Percentiles rank a stretch among this genome's conserved stretches.
phyloP scores from a whole-genome alignment of 2,113 vertebrate genomes.

The Alligator mississippiensis region DNA sequence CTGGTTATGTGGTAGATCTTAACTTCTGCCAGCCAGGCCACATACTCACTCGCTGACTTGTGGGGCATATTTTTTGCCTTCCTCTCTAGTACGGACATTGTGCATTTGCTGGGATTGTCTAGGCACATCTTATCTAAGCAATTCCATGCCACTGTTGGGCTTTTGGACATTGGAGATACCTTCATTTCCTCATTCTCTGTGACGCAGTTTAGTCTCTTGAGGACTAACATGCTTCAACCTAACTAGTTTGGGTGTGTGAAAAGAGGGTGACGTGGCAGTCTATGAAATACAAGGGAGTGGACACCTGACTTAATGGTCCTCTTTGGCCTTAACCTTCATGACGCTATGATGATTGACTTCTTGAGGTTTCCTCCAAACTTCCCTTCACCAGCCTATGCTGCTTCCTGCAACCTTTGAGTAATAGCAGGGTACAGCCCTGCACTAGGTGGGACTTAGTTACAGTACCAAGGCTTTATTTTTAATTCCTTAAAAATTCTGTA shows the following conservation, averaged over 20 bases:
- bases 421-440: background rate
- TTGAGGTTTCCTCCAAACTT: background rate
- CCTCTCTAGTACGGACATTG: background rate
- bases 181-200: background rate
- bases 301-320: accelerated
- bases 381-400: background rate
- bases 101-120: background rate
- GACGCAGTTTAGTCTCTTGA: background rate
- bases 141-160: accelerated
- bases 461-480: background rate
- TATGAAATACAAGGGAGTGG: background rate
- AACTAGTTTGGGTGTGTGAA: background rate
- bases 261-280: background rate
- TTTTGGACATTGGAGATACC: background rate
- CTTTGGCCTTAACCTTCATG: background rate
- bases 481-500: background rate
- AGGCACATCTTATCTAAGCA: background rate
- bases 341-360: accelerated
- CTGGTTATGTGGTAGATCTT: background rate
- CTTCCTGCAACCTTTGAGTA: background rate
- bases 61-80: background rate
- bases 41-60: background rate
- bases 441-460: background rate
- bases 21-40: accelerated
- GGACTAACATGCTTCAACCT: accelerated